Percentiles rank a stretch among this genome's conserved stretches.
These are phyloP conservation scores for Apamea sordens DNA, from an alignment of 2,888 invertebrate species.

Conservation along the genomic window DNA sequence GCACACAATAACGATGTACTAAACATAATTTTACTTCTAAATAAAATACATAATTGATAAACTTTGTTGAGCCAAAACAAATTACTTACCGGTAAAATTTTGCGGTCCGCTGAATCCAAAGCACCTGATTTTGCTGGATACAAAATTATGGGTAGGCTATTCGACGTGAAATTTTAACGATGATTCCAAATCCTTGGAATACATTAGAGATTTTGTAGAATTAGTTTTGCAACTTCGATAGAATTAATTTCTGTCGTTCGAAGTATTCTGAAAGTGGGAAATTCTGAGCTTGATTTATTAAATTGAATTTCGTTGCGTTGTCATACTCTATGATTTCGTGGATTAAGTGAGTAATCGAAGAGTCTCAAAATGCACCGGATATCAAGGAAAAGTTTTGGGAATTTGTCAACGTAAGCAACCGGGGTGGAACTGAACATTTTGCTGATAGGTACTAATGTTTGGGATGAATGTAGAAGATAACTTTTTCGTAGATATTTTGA, in stretches of 20 bases:
- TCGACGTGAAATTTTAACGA: conserved; percentile 55
- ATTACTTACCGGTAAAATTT: conserved; percentile 36
- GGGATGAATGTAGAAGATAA: background rate
- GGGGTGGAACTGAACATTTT: background rate
- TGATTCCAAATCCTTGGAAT: conserved; percentile 25
- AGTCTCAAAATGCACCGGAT: background rate
- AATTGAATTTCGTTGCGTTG: conserved; percentile 45
- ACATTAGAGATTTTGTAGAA: conserved; percentile 45
- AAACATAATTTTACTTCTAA: conserved; percentile 11
- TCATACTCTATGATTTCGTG: conserved; percentile 23
- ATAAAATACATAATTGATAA: conserved; percentile 46
- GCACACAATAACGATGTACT: conserved; percentile 30
- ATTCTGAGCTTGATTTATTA: conserved; percentile 32
- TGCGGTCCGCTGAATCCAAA: conserved; percentile 49
- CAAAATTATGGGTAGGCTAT: conserved; percentile 48
- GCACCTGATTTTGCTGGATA: conserved; percentile 55
- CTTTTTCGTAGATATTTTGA: background rate
- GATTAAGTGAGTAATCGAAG: background rate
- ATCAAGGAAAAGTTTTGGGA: background rate
- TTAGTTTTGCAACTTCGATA: conserved; percentile 43
- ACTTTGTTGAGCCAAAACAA: conserved; percentile 29
- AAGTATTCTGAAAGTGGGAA: conserved; percentile 1
- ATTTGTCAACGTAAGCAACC: background rate
- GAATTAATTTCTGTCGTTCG: conserved; percentile 45
- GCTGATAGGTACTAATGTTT: background rate